phyloP scores from a whole-genome alignment of 1,140 invertebrate genomes.

The Brevipalpus yothersi region DNA sequence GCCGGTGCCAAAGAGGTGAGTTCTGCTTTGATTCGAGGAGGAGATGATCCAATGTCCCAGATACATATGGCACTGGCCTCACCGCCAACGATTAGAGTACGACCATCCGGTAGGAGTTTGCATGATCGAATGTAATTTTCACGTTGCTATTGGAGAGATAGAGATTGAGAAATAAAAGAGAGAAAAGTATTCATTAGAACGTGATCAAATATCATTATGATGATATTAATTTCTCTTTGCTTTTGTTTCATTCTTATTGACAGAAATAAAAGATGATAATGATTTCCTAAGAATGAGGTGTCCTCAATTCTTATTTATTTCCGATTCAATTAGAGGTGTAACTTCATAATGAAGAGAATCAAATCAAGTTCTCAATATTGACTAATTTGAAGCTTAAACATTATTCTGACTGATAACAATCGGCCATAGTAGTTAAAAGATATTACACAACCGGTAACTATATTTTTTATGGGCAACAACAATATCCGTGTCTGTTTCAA shows the following conservation, averaged over 20 bases:
- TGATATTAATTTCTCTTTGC: too few species aligned
- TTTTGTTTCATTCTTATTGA: neutral
- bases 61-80: conserved; percentile 87
- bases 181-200: neutral
- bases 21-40: conserved; percentile 57
- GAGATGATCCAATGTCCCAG: conserved; percentile 49
- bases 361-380: too few species aligned
- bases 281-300: neutral
- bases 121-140: conserved; percentile 95
- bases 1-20: conserved; percentile 86
- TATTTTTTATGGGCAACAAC: too few species aligned
- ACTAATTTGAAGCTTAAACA: too few species aligned
- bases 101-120: conserved; percentile 80
- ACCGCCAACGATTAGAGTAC: conserved; percentile 84
- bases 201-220: neutral
- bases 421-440: too few species aligned
- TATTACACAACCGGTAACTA: too few species aligned
- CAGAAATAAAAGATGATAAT: neutral
- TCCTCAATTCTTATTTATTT: too few species aligned
- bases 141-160: conserved; percentile 35
- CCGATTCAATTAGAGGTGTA: too few species aligned
- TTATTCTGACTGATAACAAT: too few species aligned
- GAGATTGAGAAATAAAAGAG: neutral
- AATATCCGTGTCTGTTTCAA: too few species aligned
- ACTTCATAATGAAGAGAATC: too few species aligned